Base-by-base conservation (phyloP, 1,140 invertebrate species). In the Drosophila parvula region DNA sequence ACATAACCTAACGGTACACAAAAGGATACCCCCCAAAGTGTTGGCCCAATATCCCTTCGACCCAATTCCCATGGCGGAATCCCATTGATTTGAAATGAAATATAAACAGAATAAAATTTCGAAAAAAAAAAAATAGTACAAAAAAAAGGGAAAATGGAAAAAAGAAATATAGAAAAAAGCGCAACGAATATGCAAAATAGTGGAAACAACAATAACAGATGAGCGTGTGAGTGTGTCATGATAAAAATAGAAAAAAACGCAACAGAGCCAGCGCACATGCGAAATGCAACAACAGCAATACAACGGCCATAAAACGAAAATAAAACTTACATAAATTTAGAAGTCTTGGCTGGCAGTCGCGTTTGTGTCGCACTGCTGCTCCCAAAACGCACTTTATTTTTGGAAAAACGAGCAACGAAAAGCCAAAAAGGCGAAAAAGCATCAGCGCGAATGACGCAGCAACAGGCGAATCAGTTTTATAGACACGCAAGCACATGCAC, bases 321-420 rank as follows among this genome's bases (percentile, higher is more conserved):
- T 88, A 88, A 88, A 88, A 89, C 84, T 88, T 88, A 89, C 84
- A 88, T 88, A 88, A 88, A 89, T 88, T 88, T 83, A 82, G 79
- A 79, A 86, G 68, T 70, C 50, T 51, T 59, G 50, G 57, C 65
- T 34, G 68, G 63, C 48, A 53, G 36, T 32, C 45, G 73, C 80
- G 71, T 34, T 74, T 79, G 79, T 84, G 83, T 89, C 79, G 77
- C 58, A 60, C 62, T 88, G 79, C 79, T 86, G 83, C 79, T 86
- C 83, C 84, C 83, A 88, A 88, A 88, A 86, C 78, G 76, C 68
- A 74, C 81, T 86, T 88, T 86, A 86, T 86, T 86, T 86, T 88
- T 86, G 82, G 83, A 88, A 53, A 85, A 86, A 50, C 61, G 51
- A 55, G 34, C 48, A 40, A 16, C 45, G 44, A 60, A 47, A 57